phyloP scores from a whole-genome alignment of 2,797 vertebrate species.

The Chiroxiphia lanceolata region DNA sequence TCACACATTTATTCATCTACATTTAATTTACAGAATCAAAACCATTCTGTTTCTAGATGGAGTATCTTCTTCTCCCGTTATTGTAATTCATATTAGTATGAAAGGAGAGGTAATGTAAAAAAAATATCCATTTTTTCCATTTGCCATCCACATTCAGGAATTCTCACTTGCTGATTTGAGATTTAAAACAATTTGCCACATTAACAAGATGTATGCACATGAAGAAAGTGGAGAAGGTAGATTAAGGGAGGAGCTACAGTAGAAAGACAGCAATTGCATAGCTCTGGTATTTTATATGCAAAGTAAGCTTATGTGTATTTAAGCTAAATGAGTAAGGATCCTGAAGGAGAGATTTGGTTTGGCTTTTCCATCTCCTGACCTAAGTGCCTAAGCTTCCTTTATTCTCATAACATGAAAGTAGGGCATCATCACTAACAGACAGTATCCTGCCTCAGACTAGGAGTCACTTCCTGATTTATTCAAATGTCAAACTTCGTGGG shows the following conservation, averaged over 20 bases:
- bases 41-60: background rate
- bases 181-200: background rate
- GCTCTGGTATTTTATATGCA: background rate
- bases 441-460: background rate
- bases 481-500: background rate
- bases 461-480: background rate
- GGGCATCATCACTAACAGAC: background rate
- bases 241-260: rapidly evolving
- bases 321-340: background rate
- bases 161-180: background rate
- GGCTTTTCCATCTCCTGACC: background rate
- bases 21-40: background rate
- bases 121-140: background rate
- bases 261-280: background rate
- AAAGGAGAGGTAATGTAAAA: background rate
- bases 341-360: background rate
- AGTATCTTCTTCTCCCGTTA: background rate
- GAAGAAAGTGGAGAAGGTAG: background rate
- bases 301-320: background rate
- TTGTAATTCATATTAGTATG: background rate
- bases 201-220: background rate
- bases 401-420: background rate
- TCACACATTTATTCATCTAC: background rate
- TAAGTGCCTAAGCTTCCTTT: background rate
- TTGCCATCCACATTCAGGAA: background rate